Base-by-base conservation (phyloP, 2,113 vertebrate genomes). In the Zosterops lateralis region DNA sequence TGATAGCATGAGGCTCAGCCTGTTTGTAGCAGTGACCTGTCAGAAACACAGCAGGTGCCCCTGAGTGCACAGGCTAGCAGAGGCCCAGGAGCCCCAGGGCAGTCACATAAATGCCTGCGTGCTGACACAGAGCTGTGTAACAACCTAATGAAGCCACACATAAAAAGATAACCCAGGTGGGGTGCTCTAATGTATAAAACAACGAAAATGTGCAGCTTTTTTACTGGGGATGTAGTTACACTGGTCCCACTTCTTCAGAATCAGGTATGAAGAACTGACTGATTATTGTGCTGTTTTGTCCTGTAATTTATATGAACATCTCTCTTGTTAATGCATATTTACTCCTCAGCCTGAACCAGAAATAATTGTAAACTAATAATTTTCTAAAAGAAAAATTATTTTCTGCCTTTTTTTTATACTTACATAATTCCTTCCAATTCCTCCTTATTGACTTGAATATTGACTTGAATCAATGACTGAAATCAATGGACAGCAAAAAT, bases 181-280 rank as follows among this genome's bases (percentile, higher is more conserved):
- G 72, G 1, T 20, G 44, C 14, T 53, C 20, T 64, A 20, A 71
- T 21, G 7, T 7, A 14, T 9, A 57, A 28, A 22, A 38, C 8
- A 57, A 21, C 10, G 74, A 47, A 66, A 87, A 87, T 34, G 1
- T 21, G 34, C 13, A 74, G 5, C 6, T 31, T 17, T 58, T 67
- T 75, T 15, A 18, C 24, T 11, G 14, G 29, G 17, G 12, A 8
- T 19, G 8, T 66, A 38, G 4, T 7, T 50, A 50, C 19, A 66
- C 7, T 58, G 17, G 16, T 29, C 6, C 10, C 2, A 36, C 10
- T 62, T 31, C 22, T 70, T 84, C 26, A 42, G 19, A 54, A 73
- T 0, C 1, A 1, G 3, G 0, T 36, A 45, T 42, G 22, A 73
- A 54, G 26, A 67, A 22, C 8, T 17, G 67, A 19, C 12, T 19